Base-by-base conservation (phyloP, 2,888 invertebrate genomes). In the Tenthredo amoena region DNA sequence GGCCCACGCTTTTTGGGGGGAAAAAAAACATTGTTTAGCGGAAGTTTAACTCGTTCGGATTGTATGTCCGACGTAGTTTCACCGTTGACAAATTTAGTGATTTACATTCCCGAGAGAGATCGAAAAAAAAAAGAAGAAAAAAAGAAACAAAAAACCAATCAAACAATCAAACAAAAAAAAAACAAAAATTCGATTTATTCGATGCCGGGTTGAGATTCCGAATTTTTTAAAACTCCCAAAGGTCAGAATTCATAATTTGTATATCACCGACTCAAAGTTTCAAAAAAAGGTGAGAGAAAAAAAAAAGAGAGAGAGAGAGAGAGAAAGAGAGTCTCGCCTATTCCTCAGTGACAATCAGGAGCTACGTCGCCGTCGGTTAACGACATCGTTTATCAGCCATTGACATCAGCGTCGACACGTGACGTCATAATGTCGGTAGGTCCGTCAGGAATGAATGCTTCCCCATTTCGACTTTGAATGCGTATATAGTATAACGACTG, bases 321-420 rank as follows among this genome's bases (percentile, higher is more conserved):
- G 18, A 50, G 6, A 18, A 6, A 2, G 7, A 72, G n/a, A 72
- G 18, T 10, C 21, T 74, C 72, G 21, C 4, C 72, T 43, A 43
- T 74, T 74, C 43, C 72, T 74, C 86, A 62, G 81, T 21, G 40
- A 84, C 85, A 84, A 86, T 86, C 85, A 81, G 81, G 76, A 85
- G 62, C 85, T 58, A 72, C 81, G 81, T 84, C 86, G 85, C 84
- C 71, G 72, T 50, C 76, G 86, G 86, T 84, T 86, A 87, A 85
- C 86, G 85, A 86, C 85, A 85, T 86, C 86, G 85, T 87, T 87
- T 86, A 72, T 87, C 86, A 85, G 83, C 84, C 79, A 76, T 65
- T 85, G 86, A 86, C 84, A 81, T 58, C 79, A 50, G 47, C 76
- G 62, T 85, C 85, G 86, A 84, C 74, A 34, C 72, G 71, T 84